Base-by-base conservation (phyloP, 2,797 vertebrate species). In the Tinamus major region DNA sequence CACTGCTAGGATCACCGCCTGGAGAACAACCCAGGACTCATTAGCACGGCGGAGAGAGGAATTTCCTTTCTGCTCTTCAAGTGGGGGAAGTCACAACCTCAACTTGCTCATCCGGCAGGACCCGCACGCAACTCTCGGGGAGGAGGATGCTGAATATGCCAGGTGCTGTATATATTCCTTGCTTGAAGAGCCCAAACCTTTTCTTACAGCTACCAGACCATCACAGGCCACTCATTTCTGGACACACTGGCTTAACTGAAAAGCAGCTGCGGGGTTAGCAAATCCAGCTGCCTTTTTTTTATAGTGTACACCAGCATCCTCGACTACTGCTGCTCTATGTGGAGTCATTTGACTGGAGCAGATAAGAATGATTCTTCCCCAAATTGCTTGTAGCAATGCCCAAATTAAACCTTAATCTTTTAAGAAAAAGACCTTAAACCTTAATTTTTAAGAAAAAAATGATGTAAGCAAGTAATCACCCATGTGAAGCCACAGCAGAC, bases 11-110 rank as follows among this genome's bases (percentile, higher is more conserved):
- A 89, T 64, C 75, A 56, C 27, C 1, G 9, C 44, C 67, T 72
- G 0, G 3, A 85, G 63, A 53, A 53, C 0, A 0, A 41, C 51
- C 26, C 29, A 10, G 63, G 42, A 31, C 31, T 71, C 7, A 0
- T 33, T 21, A 63, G 42, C 5, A 2, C 33, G 21, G 56, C 80
- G 79, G 56, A 44, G 72, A 64, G 55, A 75, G 27, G 74, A n/a
- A 56, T 1, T 71, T 69, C 88, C 62, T 37, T 69, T 55, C 68
- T 78, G 44, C 33, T 85, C 84, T 87, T 87, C 41, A 69, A 75
- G 62, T 39, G 70, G 41, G 55, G 41, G 61, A 59, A 83, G 10
- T 58, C 83, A 81, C 62, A 92, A 41, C 35, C 74, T 48, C 65
- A 37, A 0, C 29, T 39, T 46, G 13, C 31, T 39, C 26, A 26